Base-by-base conservation (phyloP, 2,113 vertebrate genomes). In the Pandion haliaetus region DNA sequence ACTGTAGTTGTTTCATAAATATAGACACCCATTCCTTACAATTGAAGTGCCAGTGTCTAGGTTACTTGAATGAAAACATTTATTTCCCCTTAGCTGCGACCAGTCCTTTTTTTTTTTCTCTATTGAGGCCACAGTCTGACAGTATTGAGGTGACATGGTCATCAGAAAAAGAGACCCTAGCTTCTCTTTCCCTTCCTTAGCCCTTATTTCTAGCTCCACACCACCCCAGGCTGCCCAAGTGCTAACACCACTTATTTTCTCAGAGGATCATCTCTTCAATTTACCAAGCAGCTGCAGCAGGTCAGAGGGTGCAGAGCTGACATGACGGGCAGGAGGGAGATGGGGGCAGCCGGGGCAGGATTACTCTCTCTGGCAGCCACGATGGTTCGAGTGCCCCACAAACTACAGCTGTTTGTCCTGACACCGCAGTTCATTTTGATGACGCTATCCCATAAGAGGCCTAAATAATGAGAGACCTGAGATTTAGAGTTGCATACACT, bases 341-440 rank as follows among this genome's bases (percentile, higher is more conserved):
- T 2, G 38, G 32, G 57, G 18, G 24, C 31, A 34, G 34, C 9
- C 4, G 5, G 50, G 71, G 23, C 52, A 65, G 49, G 23, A 40
- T 38, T 49, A 4, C 13, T 31, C 44, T 31, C 62, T 54, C 23
- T 8, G 5, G 15, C 42, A 59, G 62, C 67, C 9, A 2, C 5
- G 3, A 8, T 42, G 17, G 24, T 36, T 83, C 67, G 49, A 26
- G 16, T 18, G n/a, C 17, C 49, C 59, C 85, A 54, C 31, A 49
- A 25, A 34, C 18, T 9, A 6, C 74, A 66, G 28, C 57, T 31
- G 13, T 21, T 70, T 4, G 0, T 61, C 3, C 0, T 5, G 70
- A 72, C 14, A 17, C 8, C 31, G 29, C 34, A 2, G 9, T 8
- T 65, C 17, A 21, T 14, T 34, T 40, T 31, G 20, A 34, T 31